Evolutionary conservation across 2,888 invertebrate species (phyloP), one percentile per base, ranked within the genome.

Genomic region (Drosophila recens): DNA sequence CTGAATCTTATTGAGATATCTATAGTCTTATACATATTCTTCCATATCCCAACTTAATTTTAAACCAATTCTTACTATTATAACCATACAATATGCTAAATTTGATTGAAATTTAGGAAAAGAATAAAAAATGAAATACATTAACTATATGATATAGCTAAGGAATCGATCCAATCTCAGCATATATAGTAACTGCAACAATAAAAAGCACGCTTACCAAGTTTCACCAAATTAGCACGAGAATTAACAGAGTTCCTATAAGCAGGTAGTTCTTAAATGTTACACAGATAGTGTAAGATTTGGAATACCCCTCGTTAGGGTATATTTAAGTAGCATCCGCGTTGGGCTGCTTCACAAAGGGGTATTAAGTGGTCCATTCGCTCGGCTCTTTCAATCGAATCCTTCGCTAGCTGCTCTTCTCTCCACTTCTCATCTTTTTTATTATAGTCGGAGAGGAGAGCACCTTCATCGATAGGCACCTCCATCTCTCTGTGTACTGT

Each of bases 321-420:
- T 57, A 67, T 57, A 27, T n/a, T 2, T 8, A 40, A 46, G 20
- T 27, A 66, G 46, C 52, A 59, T 53, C 57, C 69, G 62, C 67
- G 48, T 65, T 57, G 59, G 58, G 56, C 11, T 58, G 46, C 59
- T 49, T 52, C 75, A 67, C 77, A 72, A 72, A 72, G 75, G 65
- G 72, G 48, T 73, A 75, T 80, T 84, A 84, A 84, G 82, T 82
- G 85, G 78, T 82, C 82, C 77, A 84, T 82, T 82, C 82, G 79
- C 57, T 53, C 74, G 67, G 61, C 79, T 71, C 82, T 57, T 75
- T 82, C 76, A 77, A 62, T 73, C 77, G 82, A 53, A 75, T 73
- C 72, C 78, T 63, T 54, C 64, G 30, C 64, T 52, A 20, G 63
- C 45, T 20, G 48, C 30, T 33, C 57, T 30, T 20, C 20, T 43